Percentiles rank a stretch among this genome's conserved stretches.
Conservation (phyloP, 2,797 vertebrate species). For the Rhynchotus rufescens region DNA sequence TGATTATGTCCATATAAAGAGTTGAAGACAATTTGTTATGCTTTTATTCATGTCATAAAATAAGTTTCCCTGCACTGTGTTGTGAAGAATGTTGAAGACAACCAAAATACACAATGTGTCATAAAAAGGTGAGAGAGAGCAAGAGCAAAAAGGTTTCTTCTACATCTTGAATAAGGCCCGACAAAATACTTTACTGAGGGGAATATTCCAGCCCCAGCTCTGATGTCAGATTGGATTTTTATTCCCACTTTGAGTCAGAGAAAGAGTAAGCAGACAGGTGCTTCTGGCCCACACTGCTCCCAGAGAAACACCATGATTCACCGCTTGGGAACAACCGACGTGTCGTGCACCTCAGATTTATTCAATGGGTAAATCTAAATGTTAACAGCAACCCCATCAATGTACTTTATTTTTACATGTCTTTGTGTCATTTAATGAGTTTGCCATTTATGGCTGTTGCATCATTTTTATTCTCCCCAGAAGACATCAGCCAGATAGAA, state of each 20-base stretch:
- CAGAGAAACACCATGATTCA: neutral
- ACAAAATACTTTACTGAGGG: neutral
- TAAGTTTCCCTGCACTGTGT: neutral
- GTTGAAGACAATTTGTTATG: neutral
- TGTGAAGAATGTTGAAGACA: neutral
- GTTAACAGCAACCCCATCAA: neutral
- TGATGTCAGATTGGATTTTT: neutral
- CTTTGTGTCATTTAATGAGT: neutral
- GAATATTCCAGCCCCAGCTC: neutral
- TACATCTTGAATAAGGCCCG: neutral
- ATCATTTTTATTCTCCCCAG: neutral
- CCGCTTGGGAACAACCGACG: accelerated
- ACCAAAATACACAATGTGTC: neutral
- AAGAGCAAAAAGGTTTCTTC: neutral
- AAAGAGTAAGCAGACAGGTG: neutral
- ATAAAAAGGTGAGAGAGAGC: neutral
- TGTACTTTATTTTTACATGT: neutral
- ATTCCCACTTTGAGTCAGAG: neutral
- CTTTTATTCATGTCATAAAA: neutral
- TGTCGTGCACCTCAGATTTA: neutral
- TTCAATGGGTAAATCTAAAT: neutral
- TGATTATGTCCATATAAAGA: neutral
- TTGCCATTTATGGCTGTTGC: neutral
- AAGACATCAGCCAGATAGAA: neutral
- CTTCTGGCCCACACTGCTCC: neutral